phyloP scores from a whole-genome alignment of 2,113 vertebrate genomes.

The Eira barbara region DNA sequence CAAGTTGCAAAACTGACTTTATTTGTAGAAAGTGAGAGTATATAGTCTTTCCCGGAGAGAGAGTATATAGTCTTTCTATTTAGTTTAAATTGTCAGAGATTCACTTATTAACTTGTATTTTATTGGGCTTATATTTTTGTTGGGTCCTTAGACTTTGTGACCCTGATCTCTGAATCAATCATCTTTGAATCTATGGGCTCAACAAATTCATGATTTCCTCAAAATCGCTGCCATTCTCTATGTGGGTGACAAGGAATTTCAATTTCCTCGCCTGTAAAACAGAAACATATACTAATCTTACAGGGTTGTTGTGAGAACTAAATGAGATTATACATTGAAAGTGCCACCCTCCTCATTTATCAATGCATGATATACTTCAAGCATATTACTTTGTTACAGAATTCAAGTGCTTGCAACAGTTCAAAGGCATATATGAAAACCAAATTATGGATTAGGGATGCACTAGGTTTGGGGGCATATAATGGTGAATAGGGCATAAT shows the following conservation, averaged over 20 bases:
- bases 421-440: background rate
- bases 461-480: background rate
- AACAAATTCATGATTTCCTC: background rate
- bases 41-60: background rate
- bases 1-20: background rate
- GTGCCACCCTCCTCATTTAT: background rate
- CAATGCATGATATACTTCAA: background rate
- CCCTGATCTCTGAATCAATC: background rate
- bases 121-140: background rate
- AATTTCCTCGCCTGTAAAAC: background rate
- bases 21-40: background rate
- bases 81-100: background rate
- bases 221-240: constrained; percentile 17
- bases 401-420: background rate
- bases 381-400: background rate
- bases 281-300: background rate
- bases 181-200: background rate
- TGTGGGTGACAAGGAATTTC: background rate
- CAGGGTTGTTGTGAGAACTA: background rate
- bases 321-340: constrained; percentile 9
- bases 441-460: background rate
- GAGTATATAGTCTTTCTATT: background rate
- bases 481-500: background rate
- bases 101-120: constrained; percentile 7
- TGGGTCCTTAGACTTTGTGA: background rate